Base-by-base conservation (phyloP, 2,888 invertebrate genomes). In the Cenopis cana region DNA sequence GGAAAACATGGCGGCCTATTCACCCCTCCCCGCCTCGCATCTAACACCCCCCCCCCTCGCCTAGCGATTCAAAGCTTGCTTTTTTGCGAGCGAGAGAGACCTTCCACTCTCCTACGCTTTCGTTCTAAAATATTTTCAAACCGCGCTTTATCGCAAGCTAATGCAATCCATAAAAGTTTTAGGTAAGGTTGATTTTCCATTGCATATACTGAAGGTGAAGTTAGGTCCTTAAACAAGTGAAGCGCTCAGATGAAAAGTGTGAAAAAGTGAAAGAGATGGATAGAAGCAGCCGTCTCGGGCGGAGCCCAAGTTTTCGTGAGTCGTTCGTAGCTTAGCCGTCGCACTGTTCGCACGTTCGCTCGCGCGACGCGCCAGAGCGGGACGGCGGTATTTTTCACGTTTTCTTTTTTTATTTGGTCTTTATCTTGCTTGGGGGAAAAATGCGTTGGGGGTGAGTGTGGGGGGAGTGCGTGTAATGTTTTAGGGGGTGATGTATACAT, bases 1-100 rank as follows among this genome's bases (percentile, higher is more conserved):
- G 91, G 83, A 89, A 46, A 93, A 87, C 87, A 92, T 93, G 93
- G 93, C 93, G 80, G 89, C 86, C 87, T 84, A 80, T 74, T 64
- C 79, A 75, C 71, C 76, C 76, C 73, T 4, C 75, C 75, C 78
- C 81, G 78, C 82, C 78, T 82, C 78, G 78, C 77, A 76, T 87
- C 87, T 87, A 87, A 80, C 81, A 73, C 83, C 79, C 81, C 82
- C 79, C 81, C 82, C 83, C 83, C 81, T 79, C 78, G 82, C 79
- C 82, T 81, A 79, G 78, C 75, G 76, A 78, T 71, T 71, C 71
- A 84, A 78, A 82, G 85, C 85, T 85, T 84, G 91, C 91, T 92
- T 93, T 93, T 93, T 93, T 93, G 93, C 88, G 92, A 93, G 93
- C 88, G 93, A 93, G 84, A 89, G 91, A 93, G 93, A 93, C 91